phyloP scores from a whole-genome alignment of 1,140 invertebrate species.

The Muscidifurax raptorellus region DNA sequence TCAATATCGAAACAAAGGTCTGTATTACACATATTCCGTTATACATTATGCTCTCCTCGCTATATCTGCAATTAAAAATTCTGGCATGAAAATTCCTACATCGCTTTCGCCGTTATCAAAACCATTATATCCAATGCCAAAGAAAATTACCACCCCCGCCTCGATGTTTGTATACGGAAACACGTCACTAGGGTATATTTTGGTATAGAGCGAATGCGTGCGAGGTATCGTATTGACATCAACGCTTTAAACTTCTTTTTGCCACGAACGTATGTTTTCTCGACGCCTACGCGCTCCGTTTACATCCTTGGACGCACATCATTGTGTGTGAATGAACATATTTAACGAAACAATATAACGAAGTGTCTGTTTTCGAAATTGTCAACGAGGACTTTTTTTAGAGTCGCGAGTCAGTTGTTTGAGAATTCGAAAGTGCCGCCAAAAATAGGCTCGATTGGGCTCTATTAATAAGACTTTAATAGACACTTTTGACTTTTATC shows the following conservation, averaged over 20 bases:
- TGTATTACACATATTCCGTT: background rate
- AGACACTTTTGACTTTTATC: background rate
- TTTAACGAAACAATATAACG: background rate
- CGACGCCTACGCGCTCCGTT: background rate
- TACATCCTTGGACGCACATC: background rate
- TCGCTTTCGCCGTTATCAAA: background rate
- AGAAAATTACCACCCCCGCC: background rate
- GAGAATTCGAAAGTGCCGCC: background rate
- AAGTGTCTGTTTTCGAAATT: background rate
- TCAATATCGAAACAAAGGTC: constrained; percentile 96
- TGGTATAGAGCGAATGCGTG: background rate
- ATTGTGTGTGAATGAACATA: background rate
- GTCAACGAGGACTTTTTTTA: no score
- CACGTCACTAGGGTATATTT: background rate
- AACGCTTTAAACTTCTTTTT: background rate
- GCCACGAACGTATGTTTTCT: background rate
- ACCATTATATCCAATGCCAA: background rate
- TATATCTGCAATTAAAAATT: background rate
- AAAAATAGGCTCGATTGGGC: background rate
- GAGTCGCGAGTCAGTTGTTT: background rate
- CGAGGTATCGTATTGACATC: background rate
- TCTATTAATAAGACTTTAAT: background rate
- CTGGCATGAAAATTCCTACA: background rate
- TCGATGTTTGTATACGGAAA: background rate
- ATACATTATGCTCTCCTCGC: background rate